phyloP scores from a whole-genome alignment of 1,140 invertebrate species.

The Goniozus legneri region DNA sequence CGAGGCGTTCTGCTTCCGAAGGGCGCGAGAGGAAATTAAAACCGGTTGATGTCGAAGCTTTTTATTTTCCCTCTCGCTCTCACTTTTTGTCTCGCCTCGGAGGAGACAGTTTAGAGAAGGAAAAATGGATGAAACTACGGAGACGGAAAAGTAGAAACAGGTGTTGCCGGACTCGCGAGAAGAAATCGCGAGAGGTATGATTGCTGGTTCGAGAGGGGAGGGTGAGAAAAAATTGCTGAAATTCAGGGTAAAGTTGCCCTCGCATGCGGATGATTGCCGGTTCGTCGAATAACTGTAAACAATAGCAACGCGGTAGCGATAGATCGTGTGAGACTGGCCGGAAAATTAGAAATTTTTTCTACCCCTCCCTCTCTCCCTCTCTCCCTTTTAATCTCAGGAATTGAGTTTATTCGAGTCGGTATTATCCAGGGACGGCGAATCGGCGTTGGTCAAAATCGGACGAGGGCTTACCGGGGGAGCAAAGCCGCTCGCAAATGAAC shows the following conservation, averaged over 20 bases:
- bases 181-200: background rate
- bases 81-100: background rate
- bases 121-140: slow-evolving; percentile 2
- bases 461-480: slow-evolving; percentile 12
- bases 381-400: no score
- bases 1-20: slow-evolving; percentile 1
- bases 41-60: slow-evolving; percentile 19
- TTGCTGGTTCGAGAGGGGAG: background rate
- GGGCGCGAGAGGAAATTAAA: slow-evolving; percentile 25
- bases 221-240: background rate
- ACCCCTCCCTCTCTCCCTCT: no score
- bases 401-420: background rate
- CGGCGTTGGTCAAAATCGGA: slow-evolving; percentile 12
- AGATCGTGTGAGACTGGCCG: slow-evolving; percentile 3
- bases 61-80: background rate
- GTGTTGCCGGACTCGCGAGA: background rate
- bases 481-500: slow-evolving; percentile 19
- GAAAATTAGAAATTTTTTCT: slow-evolving; percentile 9
- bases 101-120: background rate
- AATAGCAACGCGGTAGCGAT: slow-evolving; percentile 10
- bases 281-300: slow-evolving; percentile 15
- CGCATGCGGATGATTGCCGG: slow-evolving; percentile 17
- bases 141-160: slow-evolving; percentile 3
- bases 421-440: slow-evolving; percentile 5
- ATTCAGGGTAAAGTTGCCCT: background rate